Base-by-base conservation (phyloP, 1,140 invertebrate species). In the Lordiphosa collinella region DNA sequence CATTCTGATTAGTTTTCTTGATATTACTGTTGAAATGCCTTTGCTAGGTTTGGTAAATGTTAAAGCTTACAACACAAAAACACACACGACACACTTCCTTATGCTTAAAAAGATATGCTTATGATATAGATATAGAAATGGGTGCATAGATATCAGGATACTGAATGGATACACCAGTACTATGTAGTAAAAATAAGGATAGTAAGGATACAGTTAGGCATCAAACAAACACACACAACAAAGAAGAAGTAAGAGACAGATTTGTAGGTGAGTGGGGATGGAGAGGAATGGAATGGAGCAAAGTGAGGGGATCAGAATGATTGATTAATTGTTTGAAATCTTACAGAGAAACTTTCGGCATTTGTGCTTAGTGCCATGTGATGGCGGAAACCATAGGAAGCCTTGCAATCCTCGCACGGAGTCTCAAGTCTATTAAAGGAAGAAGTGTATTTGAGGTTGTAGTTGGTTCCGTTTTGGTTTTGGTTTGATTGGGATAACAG, bases 311-410 rank as follows among this genome's bases (percentile, higher is more conserved):
- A n/a, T n/a, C n/a, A 32, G 34, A 1, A 25, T 12, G 38, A 8
- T 31, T 18, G 36, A n/a, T 9, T 29, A 22, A 29, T 29, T 35
- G 47, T 52, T 43, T 22, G 48, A 47, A 35, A 29, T 48, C 87
- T 90, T 89, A 92, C 90, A 69, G 91, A 90, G 84, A 94, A 94
- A 56, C 72, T 70, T 48, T 71, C 65, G 47, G 90, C 88, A 68
- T 93, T 88, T 37, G 86, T 89, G 49, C 90, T 91, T 50, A 94
- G 88, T 35, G 90, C 78, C 89, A 94, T 90, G 70, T 93, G 91
- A 89, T 94, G 91, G 73, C 90, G 91, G 88, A 92, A 94, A 69
- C 91, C 91, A 74, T 94, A 94, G 14, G 93, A 91, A 10, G 90
- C 79, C 46, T 90, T 90, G 78, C 92, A 92, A 12, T 60, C 80